Conservation (phyloP, 2,797 vertebrate species). For the Anas flavirostris region DNA sequence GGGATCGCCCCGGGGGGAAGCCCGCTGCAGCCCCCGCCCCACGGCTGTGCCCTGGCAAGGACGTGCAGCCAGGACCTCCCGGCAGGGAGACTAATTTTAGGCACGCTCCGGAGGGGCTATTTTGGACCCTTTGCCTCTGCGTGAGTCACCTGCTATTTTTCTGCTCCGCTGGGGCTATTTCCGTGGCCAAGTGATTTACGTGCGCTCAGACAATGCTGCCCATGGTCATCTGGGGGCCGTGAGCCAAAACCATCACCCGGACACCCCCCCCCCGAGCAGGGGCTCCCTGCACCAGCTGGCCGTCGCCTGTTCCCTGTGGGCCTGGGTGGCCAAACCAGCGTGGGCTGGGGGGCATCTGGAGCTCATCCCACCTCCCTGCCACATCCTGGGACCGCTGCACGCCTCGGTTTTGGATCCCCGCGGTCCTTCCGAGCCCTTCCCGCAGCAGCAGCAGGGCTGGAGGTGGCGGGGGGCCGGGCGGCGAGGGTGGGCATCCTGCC, state of each 20-base stretch:
- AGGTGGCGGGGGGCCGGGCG: background rate
- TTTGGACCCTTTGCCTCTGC: slow-evolving; percentile 62
- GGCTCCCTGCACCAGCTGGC: too few relatives aligned
- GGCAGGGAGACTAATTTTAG: slow-evolving; percentile 62
- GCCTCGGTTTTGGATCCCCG: background rate
- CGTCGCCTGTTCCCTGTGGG: background rate
- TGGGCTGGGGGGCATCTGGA: background rate
- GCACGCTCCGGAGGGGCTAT: slow-evolving; percentile 56
- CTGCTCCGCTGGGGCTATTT: slow-evolving; percentile 35
- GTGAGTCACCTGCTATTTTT: slow-evolving; percentile 73
- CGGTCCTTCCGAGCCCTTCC: background rate
- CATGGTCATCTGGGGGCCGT: background rate
- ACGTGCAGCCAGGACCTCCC: slow-evolving; percentile 33
- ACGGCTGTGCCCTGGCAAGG: slow-evolving; percentile 59
- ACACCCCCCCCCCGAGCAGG: too few relatives aligned
- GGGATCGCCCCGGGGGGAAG: background rate
- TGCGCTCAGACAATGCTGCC: slow-evolving; percentile 21
- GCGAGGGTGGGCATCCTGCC: background rate
- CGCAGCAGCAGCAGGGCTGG: background rate
- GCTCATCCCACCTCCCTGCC: background rate
- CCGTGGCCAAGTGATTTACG: slow-evolving; percentile 52
- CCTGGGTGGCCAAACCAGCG: background rate
- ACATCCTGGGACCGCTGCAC: fast-evolving
- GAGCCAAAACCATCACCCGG: background rate
- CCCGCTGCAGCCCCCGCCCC: too few relatives aligned